Conservation (phyloP, 1,140 invertebrate species). For the Bombus sibiricus region DNA sequence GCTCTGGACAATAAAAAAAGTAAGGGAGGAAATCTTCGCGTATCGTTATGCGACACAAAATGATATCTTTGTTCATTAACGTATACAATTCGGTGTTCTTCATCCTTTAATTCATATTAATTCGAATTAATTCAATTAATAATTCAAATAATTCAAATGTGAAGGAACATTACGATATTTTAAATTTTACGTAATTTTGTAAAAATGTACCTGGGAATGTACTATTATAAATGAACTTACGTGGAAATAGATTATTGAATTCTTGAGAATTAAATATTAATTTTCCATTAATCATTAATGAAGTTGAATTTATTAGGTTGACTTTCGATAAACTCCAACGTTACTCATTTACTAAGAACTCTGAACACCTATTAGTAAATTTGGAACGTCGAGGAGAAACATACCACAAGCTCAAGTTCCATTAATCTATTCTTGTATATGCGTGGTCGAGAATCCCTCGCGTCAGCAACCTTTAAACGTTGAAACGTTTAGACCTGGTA, state of each 20-base stretch:
- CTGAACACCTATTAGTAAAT: background rate
- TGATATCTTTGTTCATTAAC: background rate
- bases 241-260: too few species aligned
- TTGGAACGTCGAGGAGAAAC: background rate
- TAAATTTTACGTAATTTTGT: too few species aligned
- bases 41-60: constrained; percentile 2
- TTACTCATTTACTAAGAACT: background rate
- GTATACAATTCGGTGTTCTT: background rate
- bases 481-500: constrained; percentile 45
- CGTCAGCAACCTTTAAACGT: constrained; percentile 16
- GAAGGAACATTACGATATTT: too few species aligned
- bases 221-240: too few species aligned
- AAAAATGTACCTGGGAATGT: too few species aligned
- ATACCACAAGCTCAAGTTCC: background rate
- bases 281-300: too few species aligned
- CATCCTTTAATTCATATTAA: background rate
- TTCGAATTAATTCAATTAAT: too few species aligned
- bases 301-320: background rate
- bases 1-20: background rate
- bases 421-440: constrained; percentile 10
- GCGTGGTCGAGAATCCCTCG: constrained; percentile 30
- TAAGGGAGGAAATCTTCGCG: too few species aligned
- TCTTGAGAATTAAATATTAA: too few species aligned
- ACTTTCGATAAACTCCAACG: background rate
- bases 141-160: too few species aligned